A percentile compares a stretch with the other conserved stretches of the same genome.
Conservation (phyloP, 2,113 vertebrate genomes). For the Choloepus hoffmanni region DNA sequence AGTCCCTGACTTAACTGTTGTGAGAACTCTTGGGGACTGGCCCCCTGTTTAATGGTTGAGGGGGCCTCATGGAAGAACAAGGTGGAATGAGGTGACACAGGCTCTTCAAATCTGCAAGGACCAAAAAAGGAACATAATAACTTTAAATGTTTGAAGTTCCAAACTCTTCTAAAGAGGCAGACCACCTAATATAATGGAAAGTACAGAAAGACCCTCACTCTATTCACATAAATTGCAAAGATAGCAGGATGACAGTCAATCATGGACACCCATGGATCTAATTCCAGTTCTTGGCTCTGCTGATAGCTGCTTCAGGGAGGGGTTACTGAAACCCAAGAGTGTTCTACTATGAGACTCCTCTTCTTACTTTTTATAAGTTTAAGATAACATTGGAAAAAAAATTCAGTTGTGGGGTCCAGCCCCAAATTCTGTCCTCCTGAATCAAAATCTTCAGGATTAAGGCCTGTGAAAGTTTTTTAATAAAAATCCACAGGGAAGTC, state of each 20-base stretch:
- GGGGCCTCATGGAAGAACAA: neutral
- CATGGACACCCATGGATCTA: no score
- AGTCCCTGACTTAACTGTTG: neutral
- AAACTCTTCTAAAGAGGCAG: neutral
- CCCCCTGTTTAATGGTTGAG: neutral
- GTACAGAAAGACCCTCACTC: neutral
- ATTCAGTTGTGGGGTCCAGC: neutral
- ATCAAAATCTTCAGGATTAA: accelerated
- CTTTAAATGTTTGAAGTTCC: accelerated
- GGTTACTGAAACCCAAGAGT: neutral
- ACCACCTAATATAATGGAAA: accelerated
- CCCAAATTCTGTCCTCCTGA: accelerated
- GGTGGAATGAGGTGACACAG: neutral
- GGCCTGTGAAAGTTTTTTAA: neutral
- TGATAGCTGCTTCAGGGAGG: neutral
- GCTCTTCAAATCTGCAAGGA: neutral
- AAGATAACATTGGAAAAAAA: neutral
- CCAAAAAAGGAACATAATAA: accelerated
- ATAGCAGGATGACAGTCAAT: neutral
- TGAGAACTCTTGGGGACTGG: neutral
- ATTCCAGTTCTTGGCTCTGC: neutral
- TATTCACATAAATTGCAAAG: neutral
- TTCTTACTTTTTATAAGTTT: no score
- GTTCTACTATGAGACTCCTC: neutral
- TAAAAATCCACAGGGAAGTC: neutral